Percentiles rank a stretch among this genome's conserved stretches.
Conservation (phyloP, 2,888 invertebrate genomes). For the Pherbina coryleti region DNA sequence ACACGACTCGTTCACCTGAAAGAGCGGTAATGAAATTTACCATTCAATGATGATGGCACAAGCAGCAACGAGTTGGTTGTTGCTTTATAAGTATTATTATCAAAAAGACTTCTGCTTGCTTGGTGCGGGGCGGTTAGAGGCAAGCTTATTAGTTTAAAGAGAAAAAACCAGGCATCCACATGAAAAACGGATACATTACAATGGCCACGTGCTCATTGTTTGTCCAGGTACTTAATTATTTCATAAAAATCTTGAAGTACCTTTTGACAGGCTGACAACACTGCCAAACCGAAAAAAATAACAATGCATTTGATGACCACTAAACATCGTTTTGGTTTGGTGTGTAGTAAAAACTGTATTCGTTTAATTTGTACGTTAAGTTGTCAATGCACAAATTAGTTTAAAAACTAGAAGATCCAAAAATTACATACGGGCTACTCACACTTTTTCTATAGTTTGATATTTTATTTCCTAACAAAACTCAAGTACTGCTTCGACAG, state of each 20-base stretch:
- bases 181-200: constrained; percentile 68
- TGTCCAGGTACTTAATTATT: constrained; percentile 67
- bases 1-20: constrained; percentile 58
- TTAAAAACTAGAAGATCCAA: neutral
- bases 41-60: constrained; percentile 21
- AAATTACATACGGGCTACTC: no score
- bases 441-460: no score
- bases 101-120: neutral
- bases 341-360: neutral
- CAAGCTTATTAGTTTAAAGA: constrained; percentile 26
- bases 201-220: constrained; percentile 65
- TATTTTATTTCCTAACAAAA: no score
- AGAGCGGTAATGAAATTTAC: constrained; percentile 55
- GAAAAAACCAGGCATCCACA: constrained; percentile 18
- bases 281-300: neutral
- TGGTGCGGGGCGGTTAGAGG: neutral
- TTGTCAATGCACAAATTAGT: neutral
- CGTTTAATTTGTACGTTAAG: neutral
- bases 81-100: neutral
- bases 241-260: constrained; percentile 64
- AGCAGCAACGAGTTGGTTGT: neutral
- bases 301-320: neutral
- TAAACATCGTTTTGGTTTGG: neutral
- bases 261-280: constrained; percentile 53
- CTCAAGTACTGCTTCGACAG: no score